Conservation (phyloP, 2,888 invertebrate species). For the Phalera bucephala region DNA sequence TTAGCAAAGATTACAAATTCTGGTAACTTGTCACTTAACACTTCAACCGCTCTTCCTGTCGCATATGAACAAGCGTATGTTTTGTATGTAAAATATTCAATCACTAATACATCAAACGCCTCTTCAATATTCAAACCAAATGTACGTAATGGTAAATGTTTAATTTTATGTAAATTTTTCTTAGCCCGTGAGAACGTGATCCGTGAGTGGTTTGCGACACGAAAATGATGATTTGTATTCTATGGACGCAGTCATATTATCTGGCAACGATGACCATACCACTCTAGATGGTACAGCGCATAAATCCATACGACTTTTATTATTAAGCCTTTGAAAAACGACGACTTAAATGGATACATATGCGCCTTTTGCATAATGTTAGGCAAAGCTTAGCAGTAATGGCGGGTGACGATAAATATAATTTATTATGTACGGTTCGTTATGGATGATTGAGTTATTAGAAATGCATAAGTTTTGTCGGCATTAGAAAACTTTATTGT, state of each 20-base stretch:
- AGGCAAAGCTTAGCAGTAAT: conserved; percentile 11
- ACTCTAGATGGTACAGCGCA: conserved; percentile 14
- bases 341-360: conserved; percentile 14
- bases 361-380: conserved; percentile 18
- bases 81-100: conserved; percentile 26
- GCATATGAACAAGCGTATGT: conserved; percentile 2
- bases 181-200: conserved; percentile 47
- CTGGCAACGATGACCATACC: conserved; percentile 13
- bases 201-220: conserved; percentile 40
- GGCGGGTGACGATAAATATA: conserved; percentile 3
- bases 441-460: background rate
- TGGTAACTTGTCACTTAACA: conserved; percentile 16
- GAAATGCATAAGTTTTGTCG: background rate
- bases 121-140: conserved; percentile 32
- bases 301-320: conserved; percentile 28
- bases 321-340: conserved; percentile 21
- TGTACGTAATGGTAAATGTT: conserved; percentile 25
- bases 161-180: conserved; percentile 41
- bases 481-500: no score
- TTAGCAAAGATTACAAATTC: conserved; percentile 22
- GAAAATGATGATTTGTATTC: conserved; percentile 43
- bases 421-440: background rate
- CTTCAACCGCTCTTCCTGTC: background rate
- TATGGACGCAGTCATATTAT: conserved; percentile 23
- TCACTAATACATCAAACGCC: conserved; percentile 23